These are phyloP conservation scores for Dermochelys coriacea DNA, from an alignment of 2,797 vertebrate genomes.

Conservation along the genomic window DNA sequence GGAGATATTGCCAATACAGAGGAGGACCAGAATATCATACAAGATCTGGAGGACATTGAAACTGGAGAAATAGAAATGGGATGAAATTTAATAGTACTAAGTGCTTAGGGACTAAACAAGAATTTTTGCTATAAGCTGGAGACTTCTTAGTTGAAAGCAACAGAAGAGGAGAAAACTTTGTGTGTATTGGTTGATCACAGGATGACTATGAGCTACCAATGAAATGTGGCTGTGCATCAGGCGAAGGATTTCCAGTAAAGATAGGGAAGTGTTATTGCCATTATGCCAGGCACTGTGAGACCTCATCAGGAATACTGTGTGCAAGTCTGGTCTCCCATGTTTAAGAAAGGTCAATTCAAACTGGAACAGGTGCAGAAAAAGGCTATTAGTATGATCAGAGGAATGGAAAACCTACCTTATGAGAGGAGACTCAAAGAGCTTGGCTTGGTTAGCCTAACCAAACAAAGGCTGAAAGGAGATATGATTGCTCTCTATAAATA, in stretches of 20 bases:
- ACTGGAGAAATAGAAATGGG: too few relatives aligned
- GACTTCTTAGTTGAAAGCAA: not conserved
- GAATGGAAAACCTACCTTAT: not conserved
- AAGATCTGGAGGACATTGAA: too few relatives aligned
- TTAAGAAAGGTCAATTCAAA: not conserved
- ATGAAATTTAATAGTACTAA: too few relatives aligned
- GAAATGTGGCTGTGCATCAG: not conserved
- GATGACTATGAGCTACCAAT: not conserved
- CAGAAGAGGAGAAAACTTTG: not conserved
- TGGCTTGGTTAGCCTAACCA: not conserved
- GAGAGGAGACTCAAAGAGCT: not conserved
- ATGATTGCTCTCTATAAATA: not conserved
- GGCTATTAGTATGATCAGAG: not conserved
- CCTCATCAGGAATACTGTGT: not conserved
- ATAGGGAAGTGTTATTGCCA: not conserved
- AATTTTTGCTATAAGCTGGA: too few relatives aligned
- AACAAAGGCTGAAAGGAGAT: not conserved
- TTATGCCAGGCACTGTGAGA: not conserved
- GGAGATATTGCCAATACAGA: too few relatives aligned
- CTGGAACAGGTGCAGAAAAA: not conserved
- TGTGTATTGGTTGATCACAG: not conserved
- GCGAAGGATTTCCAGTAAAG: not conserved
- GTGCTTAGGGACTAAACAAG: too few relatives aligned
- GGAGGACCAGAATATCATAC: too few relatives aligned
- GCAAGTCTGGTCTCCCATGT: not conserved